A percentile compares a stretch with the other conserved stretches of the same genome.
These are phyloP conservation scores for Sussaba pulchella DNA, from an alignment of 2,888 invertebrate genomes.

Conservation along the genomic window DNA sequence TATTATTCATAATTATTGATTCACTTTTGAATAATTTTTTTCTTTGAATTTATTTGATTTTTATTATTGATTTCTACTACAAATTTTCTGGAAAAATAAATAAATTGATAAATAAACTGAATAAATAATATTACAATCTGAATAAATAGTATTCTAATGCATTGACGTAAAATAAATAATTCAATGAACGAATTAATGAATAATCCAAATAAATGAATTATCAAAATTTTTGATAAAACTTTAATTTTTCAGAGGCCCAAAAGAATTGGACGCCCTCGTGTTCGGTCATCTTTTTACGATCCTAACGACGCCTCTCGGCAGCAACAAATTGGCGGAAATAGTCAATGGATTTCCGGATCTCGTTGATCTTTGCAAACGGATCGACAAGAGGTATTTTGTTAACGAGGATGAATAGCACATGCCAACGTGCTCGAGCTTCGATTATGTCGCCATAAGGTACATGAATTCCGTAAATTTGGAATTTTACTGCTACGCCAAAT, in stretches of 20 bases:
- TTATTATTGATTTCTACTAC: no score
- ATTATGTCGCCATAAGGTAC: slow-evolving; percentile 77
- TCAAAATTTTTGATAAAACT: slow-evolving; percentile 15
- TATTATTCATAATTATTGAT: no score
- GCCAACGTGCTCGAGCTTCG: slow-evolving; percentile 77
- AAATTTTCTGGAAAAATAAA: no score
- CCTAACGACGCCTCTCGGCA: slow-evolving; percentile 94
- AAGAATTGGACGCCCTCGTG: slow-evolving; percentile 97
- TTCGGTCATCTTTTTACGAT: slow-evolving; percentile 99
- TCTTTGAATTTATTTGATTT: no score
- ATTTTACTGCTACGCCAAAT: slow-evolving; percentile 77
- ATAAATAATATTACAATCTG: no score
- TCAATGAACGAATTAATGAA: no score
- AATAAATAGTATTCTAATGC: no score
- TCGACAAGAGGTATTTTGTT: slow-evolving; percentile 93
- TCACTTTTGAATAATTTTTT: no score
- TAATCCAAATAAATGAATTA: background rate
- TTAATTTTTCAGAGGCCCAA: slow-evolving; percentile 88
- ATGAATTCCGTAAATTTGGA: slow-evolving; percentile 72
- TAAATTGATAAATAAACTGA: no score
- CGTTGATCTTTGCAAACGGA: slow-evolving; percentile 92
- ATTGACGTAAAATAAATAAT: background rate
- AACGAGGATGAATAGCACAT: slow-evolving; percentile 80
- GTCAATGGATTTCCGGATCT: slow-evolving; percentile 91
- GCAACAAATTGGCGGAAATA: slow-evolving; percentile 91